Percentiles rank a stretch among this genome's conserved stretches.
Conservation (phyloP, 2,797 vertebrate genomes). For the Muscicapa comitata region DNA sequence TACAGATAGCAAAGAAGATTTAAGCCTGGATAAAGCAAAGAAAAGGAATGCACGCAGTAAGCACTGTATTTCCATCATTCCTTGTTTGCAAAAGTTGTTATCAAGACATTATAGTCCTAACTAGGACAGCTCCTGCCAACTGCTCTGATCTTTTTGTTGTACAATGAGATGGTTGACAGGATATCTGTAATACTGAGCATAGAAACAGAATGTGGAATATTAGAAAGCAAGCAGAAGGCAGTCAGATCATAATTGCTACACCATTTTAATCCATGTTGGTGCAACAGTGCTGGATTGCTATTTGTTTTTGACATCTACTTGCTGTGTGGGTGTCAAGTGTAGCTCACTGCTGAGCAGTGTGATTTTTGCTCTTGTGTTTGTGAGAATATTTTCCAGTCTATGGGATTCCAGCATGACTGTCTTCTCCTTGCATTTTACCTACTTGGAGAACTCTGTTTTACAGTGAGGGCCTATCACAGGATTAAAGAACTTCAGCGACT, state of each 20-base stretch:
- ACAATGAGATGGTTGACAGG: not conserved
- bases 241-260: not conserved
- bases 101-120: not conserved
- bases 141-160: not conserved
- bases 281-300: not conserved
- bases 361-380: not conserved
- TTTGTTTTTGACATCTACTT: not conserved
- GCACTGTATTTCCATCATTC: not conserved
- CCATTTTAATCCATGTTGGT: not conserved
- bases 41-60: conserved; percentile 74
- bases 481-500: conserved; percentile 71
- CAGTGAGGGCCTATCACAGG: conserved; percentile 78
- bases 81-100: not conserved
- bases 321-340: not conserved
- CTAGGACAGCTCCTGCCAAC: not conserved
- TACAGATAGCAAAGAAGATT: conserved; percentile 70
- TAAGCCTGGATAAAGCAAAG: conserved; percentile 56
- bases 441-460: conserved; percentile 16
- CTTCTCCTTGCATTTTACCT: not conserved
- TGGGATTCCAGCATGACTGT: not conserved
- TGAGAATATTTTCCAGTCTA: not conserved
- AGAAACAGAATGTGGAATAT: not conserved
- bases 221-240: not conserved
- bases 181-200: not conserved
- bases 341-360: not conserved